These are phyloP conservation scores for Eupeodes luniger DNA, from an alignment of 2,888 invertebrate genomes.

Conservation along the genomic window DNA sequence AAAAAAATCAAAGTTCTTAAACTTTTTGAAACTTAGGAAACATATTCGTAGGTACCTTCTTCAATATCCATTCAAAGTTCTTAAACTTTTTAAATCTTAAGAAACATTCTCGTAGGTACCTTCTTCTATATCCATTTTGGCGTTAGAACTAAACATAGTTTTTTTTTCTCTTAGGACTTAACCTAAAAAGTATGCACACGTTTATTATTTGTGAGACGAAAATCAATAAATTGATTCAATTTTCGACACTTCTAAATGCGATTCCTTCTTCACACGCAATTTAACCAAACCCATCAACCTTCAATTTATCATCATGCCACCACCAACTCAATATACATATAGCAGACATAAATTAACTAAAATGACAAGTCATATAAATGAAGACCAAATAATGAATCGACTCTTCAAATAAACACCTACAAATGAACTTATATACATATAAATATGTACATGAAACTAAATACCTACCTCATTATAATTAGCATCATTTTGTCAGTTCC, in stretches of 20 bases:
- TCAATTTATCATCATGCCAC: background rate
- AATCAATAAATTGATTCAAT: slow-evolving; percentile 6
- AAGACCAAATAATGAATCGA: slow-evolving; percentile 2
- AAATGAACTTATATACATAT: background rate
- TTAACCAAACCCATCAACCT: background rate
- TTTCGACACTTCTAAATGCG: background rate
- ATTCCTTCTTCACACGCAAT: background rate
- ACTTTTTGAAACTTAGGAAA: no score
- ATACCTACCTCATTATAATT: slow-evolving; percentile 22
- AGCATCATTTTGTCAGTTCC: slow-evolving; percentile 22
- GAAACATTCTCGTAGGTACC: no score
- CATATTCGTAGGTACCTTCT: no score
- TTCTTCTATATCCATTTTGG: no score
- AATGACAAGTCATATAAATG: slow-evolving; percentile 20
- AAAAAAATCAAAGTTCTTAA: no score
- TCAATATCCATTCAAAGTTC: no score
- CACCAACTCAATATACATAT: background rate
- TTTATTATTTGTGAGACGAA: background rate
- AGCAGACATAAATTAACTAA: slow-evolving; percentile 3
- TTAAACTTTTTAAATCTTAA: no score
- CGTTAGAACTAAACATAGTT: no score
- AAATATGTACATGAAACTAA: background rate
- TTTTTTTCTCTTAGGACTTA: no score
- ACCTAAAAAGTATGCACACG: no score
- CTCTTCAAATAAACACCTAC: background rate